These are phyloP conservation scores for Onthophagus sagittarius DNA, from an alignment of 2,888 invertebrate species.

Conservation along the genomic window DNA sequence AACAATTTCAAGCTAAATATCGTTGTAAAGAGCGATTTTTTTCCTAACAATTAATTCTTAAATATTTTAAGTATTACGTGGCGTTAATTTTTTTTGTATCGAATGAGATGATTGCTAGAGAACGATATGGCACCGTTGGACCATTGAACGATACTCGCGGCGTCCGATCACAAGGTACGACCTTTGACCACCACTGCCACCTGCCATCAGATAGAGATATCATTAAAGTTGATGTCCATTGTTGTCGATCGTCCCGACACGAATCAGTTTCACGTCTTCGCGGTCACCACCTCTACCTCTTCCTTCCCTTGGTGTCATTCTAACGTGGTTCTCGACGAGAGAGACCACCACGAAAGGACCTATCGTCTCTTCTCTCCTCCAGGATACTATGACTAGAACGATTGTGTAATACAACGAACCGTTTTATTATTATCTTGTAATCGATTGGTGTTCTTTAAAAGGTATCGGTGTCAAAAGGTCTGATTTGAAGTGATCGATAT, in stretches of 20 bases:
- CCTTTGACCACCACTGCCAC: constrained; percentile 42
- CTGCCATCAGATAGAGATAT: constrained; percentile 44
- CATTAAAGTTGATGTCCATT: constrained; percentile 41
- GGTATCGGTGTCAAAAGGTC: too few relatives aligned
- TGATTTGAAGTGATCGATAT: too few relatives aligned
- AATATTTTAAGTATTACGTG: too few relatives aligned
- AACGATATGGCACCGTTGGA: constrained; percentile 17
- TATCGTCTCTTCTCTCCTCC: neutral
- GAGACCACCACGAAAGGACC: neutral
- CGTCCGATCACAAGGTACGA: constrained; percentile 35
- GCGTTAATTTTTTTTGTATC: neutral
- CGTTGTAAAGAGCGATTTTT: too few relatives aligned
- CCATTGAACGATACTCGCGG: constrained; percentile 31
- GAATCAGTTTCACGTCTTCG: constrained; percentile 21
- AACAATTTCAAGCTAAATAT: too few relatives aligned
- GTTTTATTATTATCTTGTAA: neutral
- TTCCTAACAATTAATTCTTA: too few relatives aligned
- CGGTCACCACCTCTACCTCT: neutral
- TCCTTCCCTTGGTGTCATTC: neutral
- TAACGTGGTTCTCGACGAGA: too few relatives aligned
- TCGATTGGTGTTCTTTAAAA: neutral
- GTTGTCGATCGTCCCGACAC: constrained; percentile 24
- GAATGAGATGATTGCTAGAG: constrained; percentile 13
- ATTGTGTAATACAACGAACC: neutral
- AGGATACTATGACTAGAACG: neutral